phyloP scores from a whole-genome alignment of 2,113 vertebrate species.

The Nothoprocta pentlandii region DNA sequence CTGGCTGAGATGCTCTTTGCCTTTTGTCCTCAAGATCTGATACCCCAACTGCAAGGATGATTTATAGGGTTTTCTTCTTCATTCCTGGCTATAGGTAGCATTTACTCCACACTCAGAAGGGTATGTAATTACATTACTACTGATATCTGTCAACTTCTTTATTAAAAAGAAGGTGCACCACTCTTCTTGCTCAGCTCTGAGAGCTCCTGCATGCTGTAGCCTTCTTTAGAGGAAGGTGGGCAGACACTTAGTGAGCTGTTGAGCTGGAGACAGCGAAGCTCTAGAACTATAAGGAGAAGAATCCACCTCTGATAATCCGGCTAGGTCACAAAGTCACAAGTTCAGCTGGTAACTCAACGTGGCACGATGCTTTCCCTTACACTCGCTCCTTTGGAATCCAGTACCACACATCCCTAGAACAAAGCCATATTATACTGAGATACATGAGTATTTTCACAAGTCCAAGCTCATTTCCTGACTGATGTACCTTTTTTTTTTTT shows the following conservation, averaged over 20 bases:
- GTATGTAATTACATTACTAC: background rate
- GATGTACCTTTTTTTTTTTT: background rate
- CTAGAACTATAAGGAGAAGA: background rate
- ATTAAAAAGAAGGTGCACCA: slow-evolving; percentile 4
- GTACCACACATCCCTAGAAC: background rate
- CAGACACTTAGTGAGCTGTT: background rate
- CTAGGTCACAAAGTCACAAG: slow-evolving; percentile 6
- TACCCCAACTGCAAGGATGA: slow-evolving; percentile 7
- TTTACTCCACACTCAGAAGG: slow-evolving; percentile 10
- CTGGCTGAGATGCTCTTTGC: slow-evolving; percentile 36
- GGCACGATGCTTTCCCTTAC: slow-evolving; percentile 47
- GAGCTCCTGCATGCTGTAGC: slow-evolving; percentile 24
- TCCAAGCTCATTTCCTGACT: slow-evolving; percentile 24
- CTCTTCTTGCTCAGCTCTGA: slow-evolving; percentile 30
- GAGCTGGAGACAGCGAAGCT: slow-evolving; percentile 1
- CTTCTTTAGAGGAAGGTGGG: slow-evolving; percentile 49
- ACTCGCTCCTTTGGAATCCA: background rate
- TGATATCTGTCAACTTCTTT: background rate
- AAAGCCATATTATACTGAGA: slow-evolving; percentile 30
- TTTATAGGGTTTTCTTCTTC: background rate
- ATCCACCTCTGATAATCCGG: background rate
- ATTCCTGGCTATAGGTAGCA: background rate
- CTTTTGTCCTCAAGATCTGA: slow-evolving; percentile 51
- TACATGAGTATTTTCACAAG: background rate
- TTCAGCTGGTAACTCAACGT: slow-evolving; percentile 42